A percentile compares a stretch with the other conserved stretches of the same genome.
phyloP scores from a whole-genome alignment of 2,113 vertebrate genomes.

The Apteryx owenii region DNA sequence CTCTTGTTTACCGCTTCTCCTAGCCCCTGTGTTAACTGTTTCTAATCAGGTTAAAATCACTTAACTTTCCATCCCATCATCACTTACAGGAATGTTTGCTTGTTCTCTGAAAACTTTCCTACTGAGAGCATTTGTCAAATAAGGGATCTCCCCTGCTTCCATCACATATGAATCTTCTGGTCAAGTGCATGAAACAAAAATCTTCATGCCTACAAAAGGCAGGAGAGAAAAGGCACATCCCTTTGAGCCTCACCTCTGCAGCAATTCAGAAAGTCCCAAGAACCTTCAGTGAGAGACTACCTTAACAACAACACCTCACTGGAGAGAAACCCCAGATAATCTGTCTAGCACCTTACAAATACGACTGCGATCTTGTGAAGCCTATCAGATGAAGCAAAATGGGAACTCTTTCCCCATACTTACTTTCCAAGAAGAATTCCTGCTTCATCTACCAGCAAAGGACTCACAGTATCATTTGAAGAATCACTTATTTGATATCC shows the following conservation, averaged over 20 bases:
- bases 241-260: background rate
- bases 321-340: background rate
- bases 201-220: background rate
- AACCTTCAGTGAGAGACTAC: background rate
- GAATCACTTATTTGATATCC: background rate
- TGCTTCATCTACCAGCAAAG: background rate
- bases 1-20: background rate
- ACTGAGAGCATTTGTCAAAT: background rate
- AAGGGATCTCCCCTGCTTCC: background rate
- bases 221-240: background rate
- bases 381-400: background rate
- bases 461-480: background rate
- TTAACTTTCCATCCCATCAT: background rate
- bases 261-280: background rate
- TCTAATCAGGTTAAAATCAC: background rate
- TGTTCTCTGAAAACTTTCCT: background rate
- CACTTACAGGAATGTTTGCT: background rate
- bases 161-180: background rate
- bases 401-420: background rate
- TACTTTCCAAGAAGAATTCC: background rate
- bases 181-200: background rate
- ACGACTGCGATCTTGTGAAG: background rate
- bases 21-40: background rate
- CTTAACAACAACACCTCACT: background rate
- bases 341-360: background rate